phyloP scores from a whole-genome alignment of 2,113 vertebrate species.

The Heterochromis multidens region DNA sequence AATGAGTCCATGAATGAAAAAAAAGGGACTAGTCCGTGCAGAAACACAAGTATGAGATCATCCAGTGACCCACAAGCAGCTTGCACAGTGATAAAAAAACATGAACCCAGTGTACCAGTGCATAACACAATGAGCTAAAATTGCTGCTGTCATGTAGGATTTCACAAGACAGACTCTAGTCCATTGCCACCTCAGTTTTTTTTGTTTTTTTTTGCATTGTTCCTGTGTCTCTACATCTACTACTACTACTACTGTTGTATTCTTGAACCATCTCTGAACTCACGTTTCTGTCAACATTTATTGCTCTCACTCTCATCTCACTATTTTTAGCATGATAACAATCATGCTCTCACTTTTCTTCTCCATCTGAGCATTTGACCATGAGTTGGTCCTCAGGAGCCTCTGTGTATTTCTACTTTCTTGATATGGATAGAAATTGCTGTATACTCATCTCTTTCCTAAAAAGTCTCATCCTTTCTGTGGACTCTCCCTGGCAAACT shows the following conservation, averaged over 20 bases:
- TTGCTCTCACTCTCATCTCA: background rate
- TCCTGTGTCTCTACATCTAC: background rate
- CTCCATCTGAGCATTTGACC: background rate
- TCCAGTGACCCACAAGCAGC: background rate
- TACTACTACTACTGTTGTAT: background rate
- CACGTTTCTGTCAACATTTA: background rate
- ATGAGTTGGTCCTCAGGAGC: background rate
- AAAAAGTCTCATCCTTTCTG: background rate
- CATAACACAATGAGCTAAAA: background rate
- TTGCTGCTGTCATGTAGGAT: conserved; percentile 18
- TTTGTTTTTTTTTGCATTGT: background rate
- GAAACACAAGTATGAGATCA: background rate
- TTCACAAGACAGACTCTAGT: background rate
- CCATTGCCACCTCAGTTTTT: background rate
- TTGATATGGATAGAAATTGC: background rate
- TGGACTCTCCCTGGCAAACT: background rate
- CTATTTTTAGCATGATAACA: background rate
- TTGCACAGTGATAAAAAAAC: background rate
- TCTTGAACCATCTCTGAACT: background rate
- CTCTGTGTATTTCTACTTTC: background rate
- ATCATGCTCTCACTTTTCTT: background rate
- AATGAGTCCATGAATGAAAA: background rate
- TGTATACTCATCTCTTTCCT: background rate
- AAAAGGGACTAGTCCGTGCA: background rate
- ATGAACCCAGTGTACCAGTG: background rate